These are phyloP conservation scores for Miichthys miiuy DNA, from an alignment of 2,797 vertebrate genomes.

Conservation along the genomic window DNA sequence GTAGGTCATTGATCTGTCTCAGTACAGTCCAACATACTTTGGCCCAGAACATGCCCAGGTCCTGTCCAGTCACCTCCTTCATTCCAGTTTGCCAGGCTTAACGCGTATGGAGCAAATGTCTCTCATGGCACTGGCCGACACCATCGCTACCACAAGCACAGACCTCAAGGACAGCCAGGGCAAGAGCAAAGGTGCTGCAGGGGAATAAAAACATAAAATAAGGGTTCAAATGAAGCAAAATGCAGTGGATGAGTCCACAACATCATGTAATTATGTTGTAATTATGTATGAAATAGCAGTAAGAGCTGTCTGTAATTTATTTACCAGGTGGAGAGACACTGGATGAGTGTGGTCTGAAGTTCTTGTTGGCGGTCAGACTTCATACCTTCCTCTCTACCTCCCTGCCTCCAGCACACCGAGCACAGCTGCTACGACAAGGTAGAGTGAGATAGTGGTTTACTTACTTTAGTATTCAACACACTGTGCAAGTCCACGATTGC, in stretches of 20 bases:
- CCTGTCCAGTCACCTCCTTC: constrained; percentile 94
- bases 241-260: neutral
- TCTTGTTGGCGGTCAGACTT: constrained; percentile 94
- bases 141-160: constrained; percentile 96
- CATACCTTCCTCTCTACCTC: constrained; percentile 97
- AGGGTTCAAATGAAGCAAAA: neutral
- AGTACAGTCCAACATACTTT: constrained; percentile 94
- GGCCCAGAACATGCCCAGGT: constrained; percentile 96
- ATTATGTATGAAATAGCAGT: neutral
- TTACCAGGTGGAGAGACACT: constrained; percentile 94
- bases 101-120: constrained; percentile 99
- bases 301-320: constrained; percentile 32
- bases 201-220: constrained; percentile 1
- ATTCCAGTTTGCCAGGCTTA: constrained; percentile 96
- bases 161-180: constrained; percentile 94
- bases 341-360: constrained; percentile 97
- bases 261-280: constrained; percentile 1
- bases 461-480: neutral
- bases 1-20: constrained; percentile 94
- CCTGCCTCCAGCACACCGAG: constrained; percentile 91
- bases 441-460: constrained; percentile 21
- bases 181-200: constrained; percentile 84
- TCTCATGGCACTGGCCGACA: constrained; percentile 97
- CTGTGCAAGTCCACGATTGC: neutral
- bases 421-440: constrained; percentile 95